A percentile compares a stretch with the other conserved stretches of the same genome.
Conservation (phyloP, 2,797 vertebrate genomes). For the Paratrypauchen microcephalus region DNA sequence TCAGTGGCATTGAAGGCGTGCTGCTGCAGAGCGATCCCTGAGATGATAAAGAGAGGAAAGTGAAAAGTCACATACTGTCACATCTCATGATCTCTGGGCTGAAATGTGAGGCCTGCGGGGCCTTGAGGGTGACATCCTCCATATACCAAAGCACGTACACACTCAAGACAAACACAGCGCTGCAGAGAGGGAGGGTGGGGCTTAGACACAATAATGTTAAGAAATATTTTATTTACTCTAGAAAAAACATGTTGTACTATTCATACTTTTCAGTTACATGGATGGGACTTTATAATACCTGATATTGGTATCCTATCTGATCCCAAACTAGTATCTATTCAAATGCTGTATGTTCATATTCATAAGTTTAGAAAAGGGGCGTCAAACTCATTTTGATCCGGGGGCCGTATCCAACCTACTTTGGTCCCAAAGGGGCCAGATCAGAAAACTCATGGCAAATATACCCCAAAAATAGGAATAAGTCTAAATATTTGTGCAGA, state of each 20-base stretch:
- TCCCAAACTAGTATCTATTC: neutral
- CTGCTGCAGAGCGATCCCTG: slow-evolving; percentile 63
- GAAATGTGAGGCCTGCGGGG: slow-evolving; percentile 72
- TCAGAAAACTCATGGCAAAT: too few relatives aligned
- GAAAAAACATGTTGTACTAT: neutral
- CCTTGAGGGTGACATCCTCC: slow-evolving; percentile 73
- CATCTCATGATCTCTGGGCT: slow-evolving; percentile 71
- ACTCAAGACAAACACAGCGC: slow-evolving; percentile 40
- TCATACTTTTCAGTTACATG: neutral
- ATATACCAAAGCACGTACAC: slow-evolving; percentile 62
- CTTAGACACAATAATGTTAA: slow-evolving; percentile 23
- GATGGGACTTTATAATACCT: neutral
- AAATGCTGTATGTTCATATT: neutral
- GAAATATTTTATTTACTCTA: neutral
- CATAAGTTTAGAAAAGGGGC: too few relatives aligned
- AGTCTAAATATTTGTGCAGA: too few relatives aligned
- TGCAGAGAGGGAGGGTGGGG: slow-evolving; percentile 36
- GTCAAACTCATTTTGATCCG: too few relatives aligned
- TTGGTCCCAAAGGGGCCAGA: too few relatives aligned
- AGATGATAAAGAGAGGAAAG: slow-evolving; percentile 77
- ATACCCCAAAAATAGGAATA: too few relatives aligned
- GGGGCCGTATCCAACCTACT: too few relatives aligned
- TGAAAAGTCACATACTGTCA: slow-evolving; percentile 77
- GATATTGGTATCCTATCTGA: neutral
- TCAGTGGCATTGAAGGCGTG: slow-evolving; percentile 47